Evolutionary conservation across 2,113 vertebrate species (phyloP), one percentile per base, ranked within the genome.

Genomic region (Oenanthe melanoleuca): DNA sequence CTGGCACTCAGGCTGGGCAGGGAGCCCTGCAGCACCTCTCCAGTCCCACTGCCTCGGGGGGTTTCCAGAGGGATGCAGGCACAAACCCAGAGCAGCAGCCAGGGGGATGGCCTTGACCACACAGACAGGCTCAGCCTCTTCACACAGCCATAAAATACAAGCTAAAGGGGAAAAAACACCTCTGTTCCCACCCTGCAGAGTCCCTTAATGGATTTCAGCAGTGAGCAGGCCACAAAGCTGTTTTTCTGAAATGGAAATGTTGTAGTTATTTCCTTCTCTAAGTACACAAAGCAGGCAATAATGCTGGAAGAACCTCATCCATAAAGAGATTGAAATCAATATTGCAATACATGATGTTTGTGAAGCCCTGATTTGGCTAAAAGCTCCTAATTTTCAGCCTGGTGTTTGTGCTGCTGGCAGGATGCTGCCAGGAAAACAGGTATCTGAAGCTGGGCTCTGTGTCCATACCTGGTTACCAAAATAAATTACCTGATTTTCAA

Each of bases 401-500:
- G 72, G 47, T 28, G 20, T 77, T 88, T 63, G 38, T 92, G 85
- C 75, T 89, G 63, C 84, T 88, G 55, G 44, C 74, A 89, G 67
- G 55, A 89, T 88, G 47, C 59, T 91, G 71, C 74, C 53, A 80
- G 65, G 52, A 74, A 88, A 95, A 78, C 28, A 55, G 44, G 15
- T 83, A 52, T 60, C 45, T 90, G 85, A 80, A 60, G 40, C 72
- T 90, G 63, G 64, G 40, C 25, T 83, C n/a, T 53, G 6, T 44
- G 38, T 38, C 59, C 82, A 26, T 92, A 88, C 34, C 80, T 88
- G 71, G 82, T 78, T 63, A 92, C 90, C 59, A 93, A 83, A 96
- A 86, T 67, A 92, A 91, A 97, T 90, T 86, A 82, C 40, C 71
- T 86, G 75, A 93, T 90, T 95, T 96, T 96, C 85, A 92, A 57